phyloP scores from a whole-genome alignment of 2,113 vertebrate genomes.

The Smithornis capensis region DNA sequence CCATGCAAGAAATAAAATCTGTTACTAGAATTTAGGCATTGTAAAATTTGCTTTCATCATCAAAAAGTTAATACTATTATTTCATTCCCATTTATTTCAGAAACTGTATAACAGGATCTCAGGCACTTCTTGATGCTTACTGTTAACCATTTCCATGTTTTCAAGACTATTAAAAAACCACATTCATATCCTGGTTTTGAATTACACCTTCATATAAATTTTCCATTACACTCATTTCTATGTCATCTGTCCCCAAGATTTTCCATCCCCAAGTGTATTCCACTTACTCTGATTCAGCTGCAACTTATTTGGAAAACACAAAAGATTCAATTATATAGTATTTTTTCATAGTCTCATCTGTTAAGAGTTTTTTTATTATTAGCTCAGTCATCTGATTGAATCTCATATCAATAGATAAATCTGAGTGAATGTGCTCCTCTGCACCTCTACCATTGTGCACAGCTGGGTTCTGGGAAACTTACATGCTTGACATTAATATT shows the following conservation, averaged over 20 bases:
- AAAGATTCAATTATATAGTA: neutral
- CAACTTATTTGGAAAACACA: neutral
- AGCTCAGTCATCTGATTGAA: neutral
- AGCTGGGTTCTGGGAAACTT: neutral
- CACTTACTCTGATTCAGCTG: neutral
- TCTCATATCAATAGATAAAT: neutral
- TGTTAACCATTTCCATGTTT: neutral
- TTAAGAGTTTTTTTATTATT: neutral
- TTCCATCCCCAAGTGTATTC: neutral
- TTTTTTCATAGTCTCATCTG: neutral
- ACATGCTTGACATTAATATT: neutral
- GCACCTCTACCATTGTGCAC: neutral
- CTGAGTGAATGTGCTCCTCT: neutral
- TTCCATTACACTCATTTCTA: neutral
- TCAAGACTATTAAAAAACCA: neutral
- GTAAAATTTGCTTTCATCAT: neutral
- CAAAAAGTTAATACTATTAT: neutral
- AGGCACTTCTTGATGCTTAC: neutral
- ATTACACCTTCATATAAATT: neutral
- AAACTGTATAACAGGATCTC: neutral
- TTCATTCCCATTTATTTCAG: neutral
- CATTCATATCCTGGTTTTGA: neutral
- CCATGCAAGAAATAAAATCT: neutral
- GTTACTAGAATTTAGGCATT: neutral
- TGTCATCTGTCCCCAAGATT: neutral